Evolutionary conservation across 2,888 invertebrate species (phyloP).

Genomic region (Danaus chrysippus): DNA sequence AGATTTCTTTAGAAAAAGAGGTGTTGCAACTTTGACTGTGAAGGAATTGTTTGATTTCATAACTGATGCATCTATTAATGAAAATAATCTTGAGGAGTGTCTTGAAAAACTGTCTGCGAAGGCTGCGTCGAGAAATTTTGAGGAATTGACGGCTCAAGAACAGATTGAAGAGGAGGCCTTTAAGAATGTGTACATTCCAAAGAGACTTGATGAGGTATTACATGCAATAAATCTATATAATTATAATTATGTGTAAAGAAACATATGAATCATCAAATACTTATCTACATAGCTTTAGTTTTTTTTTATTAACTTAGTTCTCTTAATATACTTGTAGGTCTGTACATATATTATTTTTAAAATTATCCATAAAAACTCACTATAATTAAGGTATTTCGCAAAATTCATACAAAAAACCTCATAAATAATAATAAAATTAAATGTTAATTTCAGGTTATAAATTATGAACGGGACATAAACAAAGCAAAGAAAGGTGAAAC

Average conservation of each 20-base stretch:
- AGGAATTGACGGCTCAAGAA: slow-evolving; percentile 85
- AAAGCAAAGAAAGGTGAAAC: slow-evolving; percentile 86
- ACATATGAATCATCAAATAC: no score
- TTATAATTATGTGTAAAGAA: no score
- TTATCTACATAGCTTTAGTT: no score
- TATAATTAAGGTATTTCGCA: no score
- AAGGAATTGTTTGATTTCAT: slow-evolving; percentile 97
- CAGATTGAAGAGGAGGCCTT: slow-evolving; percentile 95
- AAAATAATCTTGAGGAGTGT: slow-evolving; percentile 88
- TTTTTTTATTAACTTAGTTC: no score
- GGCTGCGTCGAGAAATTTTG: slow-evolving; percentile 80
- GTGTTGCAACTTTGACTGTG: slow-evolving; percentile 93
- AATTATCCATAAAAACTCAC: no score
- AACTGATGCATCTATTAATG: slow-evolving; percentile 92
- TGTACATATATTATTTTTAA: no score
- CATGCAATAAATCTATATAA: no score
- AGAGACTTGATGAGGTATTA: slow-evolving; percentile 90
- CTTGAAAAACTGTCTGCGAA: slow-evolving; percentile 85
- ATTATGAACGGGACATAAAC: slow-evolving; percentile 91
- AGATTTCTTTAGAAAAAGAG: slow-evolving; percentile 93
- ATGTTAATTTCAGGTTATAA: slow-evolving; percentile 82
- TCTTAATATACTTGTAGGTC: no score
- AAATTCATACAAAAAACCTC: no score
- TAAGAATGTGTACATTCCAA: slow-evolving; percentile 95
- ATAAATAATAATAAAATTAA: background rate